A percentile compares a stretch with the other conserved stretches of the same genome.
Evolutionary conservation across 2,888 invertebrate species (phyloP).

Genomic region (Chloroclysta siterata): DNA sequence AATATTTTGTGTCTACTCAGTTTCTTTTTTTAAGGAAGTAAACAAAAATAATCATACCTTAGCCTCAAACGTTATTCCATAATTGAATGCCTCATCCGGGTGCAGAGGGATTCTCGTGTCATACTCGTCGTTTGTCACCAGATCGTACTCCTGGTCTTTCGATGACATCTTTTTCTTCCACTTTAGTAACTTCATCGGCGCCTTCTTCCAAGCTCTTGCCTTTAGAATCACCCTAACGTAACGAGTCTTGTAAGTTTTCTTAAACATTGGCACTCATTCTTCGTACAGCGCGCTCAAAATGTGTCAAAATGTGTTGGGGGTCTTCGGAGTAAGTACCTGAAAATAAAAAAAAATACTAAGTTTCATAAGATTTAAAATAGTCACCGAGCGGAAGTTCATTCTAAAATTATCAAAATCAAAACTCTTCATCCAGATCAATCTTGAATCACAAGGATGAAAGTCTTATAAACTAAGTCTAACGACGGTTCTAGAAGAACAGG

Average conservation of each 20-base stretch:
- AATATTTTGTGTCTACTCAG: too few relatives aligned
- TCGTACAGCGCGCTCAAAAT: conserved; percentile 29
- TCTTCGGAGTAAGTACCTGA: conserved; percentile 36
- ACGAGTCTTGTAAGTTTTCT: conserved; percentile 64
- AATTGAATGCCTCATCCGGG: conserved; percentile 98
- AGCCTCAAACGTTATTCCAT: conserved; percentile 98
- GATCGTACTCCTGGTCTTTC: conserved; percentile 92
- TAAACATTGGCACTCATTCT: conserved; percentile 72
- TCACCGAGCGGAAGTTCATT: not conserved
- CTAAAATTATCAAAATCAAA: too few relatives aligned
- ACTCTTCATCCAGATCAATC: too few relatives aligned
- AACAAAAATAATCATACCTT: conserved; percentile 89
- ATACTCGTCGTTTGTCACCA: conserved; percentile 98
- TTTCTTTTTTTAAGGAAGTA: not conserved
- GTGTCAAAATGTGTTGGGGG: conserved; percentile 10
- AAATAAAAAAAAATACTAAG: conserved; percentile 29
- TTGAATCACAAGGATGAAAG: too few relatives aligned
- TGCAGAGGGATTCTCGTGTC: conserved; percentile 98
- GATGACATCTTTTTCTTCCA: conserved; percentile 90
- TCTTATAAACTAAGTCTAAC: too few relatives aligned
- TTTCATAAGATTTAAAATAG: not conserved
- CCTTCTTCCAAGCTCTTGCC: conserved; percentile 68
- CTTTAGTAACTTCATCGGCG: conserved; percentile 77
- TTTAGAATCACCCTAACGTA: conserved; percentile 71
- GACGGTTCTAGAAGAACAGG: too few relatives aligned